phyloP scores from a whole-genome alignment of 2,888 invertebrate genomes.

The Eilema griseolum region DNA sequence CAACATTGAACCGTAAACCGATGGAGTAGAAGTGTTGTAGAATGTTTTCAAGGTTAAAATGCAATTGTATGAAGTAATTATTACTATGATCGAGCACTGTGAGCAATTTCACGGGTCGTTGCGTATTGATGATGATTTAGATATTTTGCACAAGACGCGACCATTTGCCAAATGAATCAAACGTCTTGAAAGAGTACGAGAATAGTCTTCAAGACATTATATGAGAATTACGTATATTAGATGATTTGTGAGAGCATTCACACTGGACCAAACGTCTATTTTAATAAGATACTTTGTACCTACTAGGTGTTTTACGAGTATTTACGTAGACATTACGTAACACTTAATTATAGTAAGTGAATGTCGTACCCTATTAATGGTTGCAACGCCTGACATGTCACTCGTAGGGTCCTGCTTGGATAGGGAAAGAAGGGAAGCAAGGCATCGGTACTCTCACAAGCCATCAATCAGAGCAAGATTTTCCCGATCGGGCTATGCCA shows the following conservation, averaged over 20 bases:
- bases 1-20: slow-evolving; percentile 36
- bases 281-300: slow-evolving; percentile 15
- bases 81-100: slow-evolving; percentile 63
- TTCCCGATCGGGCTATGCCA: background rate
- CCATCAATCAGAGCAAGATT: background rate
- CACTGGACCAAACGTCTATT: slow-evolving; percentile 10
- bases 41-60: slow-evolving; percentile 42
- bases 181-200: slow-evolving; percentile 15
- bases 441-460: too few species aligned
- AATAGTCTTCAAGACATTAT: slow-evolving; percentile 16
- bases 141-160: slow-evolving; percentile 42
- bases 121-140: slow-evolving; percentile 48
- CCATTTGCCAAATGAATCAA: slow-evolving; percentile 34
- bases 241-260: slow-evolving; percentile 21
- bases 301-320: slow-evolving; percentile 5
- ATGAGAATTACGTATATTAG: slow-evolving; percentile 11
- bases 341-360: background rate
- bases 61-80: slow-evolving; percentile 66
- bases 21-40: slow-evolving; percentile 42
- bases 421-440: too few species aligned
- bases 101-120: slow-evolving; percentile 73
- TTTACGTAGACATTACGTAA: background rate
- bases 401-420: too few species aligned
- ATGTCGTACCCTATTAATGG: background rate
- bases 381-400: too few species aligned